Percentiles rank a stretch among this genome's conserved stretches.
phyloP scores from a whole-genome alignment of 1,140 invertebrate genomes.

The Euborellia annulipes region DNA sequence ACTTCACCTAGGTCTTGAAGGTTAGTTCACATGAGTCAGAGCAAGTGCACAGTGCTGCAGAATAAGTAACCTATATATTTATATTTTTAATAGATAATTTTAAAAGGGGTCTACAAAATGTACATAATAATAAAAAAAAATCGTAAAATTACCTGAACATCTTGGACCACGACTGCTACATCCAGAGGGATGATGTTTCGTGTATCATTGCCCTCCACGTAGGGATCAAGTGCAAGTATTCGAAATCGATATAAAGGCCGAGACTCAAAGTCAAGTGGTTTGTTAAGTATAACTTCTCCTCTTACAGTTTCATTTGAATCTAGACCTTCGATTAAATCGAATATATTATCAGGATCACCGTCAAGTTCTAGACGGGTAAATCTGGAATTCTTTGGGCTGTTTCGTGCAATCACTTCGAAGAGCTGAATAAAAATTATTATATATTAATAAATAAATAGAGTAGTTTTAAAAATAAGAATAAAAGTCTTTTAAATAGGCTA shows the following conservation, averaged over 20 bases:
- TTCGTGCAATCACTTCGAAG: conserved; percentile 58
- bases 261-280: conserved; percentile 66
- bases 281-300: conserved; percentile 54
- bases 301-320: conserved; percentile 52
- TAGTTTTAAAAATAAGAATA: conserved; percentile 6
- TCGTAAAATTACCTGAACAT: conserved; percentile 44
- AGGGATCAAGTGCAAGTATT: conserved; percentile 51
- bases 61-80: too few species aligned
- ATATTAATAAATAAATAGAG: not conserved
- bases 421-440: conserved; percentile 40
- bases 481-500: conserved; percentile 1
- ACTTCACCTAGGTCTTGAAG: too few species aligned
- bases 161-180: conserved; percentile 62
- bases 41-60: too few species aligned
- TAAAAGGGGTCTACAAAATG: too few species aligned
- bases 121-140: too few species aligned
- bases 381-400: conserved; percentile 56
- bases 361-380: conserved; percentile 57
- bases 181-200: conserved; percentile 68
- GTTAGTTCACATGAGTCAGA: too few species aligned
- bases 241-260: conserved; percentile 50
- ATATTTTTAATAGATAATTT: too few species aligned
- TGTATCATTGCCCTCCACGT: conserved; percentile 63
- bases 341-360: conserved; percentile 33
- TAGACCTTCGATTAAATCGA: conserved; percentile 58